These are phyloP conservation scores for Rhorus exstirpatorius DNA, from an alignment of 2,888 invertebrate species.

Conservation along the genomic window DNA sequence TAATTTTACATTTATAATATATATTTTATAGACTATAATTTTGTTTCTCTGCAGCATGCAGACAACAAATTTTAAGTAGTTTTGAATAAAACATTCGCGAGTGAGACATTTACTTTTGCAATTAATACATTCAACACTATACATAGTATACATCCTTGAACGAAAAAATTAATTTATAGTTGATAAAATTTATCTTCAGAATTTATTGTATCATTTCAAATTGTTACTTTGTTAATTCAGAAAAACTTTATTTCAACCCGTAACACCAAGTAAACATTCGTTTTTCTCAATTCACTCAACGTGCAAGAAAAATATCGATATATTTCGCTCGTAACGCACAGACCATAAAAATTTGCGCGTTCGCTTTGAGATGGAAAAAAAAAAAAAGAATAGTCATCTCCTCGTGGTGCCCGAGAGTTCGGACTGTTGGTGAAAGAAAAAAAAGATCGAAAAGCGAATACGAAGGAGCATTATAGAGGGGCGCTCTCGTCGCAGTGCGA, in stretches of 20 bases:
- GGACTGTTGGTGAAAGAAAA: slow-evolving; percentile 48
- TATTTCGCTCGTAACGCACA: slow-evolving; percentile 30
- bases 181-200: background rate
- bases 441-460: slow-evolving; percentile 44
- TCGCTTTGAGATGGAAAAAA: slow-evolving; percentile 21
- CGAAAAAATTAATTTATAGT: background rate
- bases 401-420: slow-evolving; percentile 15
- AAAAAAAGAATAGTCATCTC: slow-evolving; percentile 66
- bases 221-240: background rate
- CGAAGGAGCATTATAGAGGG: slow-evolving; percentile 53
- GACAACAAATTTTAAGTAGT: too few species aligned
- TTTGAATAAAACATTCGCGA: too few species aligned
- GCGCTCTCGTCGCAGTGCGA: slow-evolving; percentile 79
- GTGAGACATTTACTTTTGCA: too few species aligned
- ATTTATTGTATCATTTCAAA: background rate
- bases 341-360: slow-evolving; percentile 66
- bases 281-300: background rate
- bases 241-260: background rate
- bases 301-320: slow-evolving; percentile 14
- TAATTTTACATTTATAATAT: too few species aligned
- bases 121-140: too few species aligned
- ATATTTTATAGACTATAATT: too few species aligned
- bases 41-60: too few species aligned
- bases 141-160: too few species aligned
- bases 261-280: background rate